phyloP scores from a whole-genome alignment of 2,888 invertebrate species.

The Caenorhabditis panamensis region DNA sequence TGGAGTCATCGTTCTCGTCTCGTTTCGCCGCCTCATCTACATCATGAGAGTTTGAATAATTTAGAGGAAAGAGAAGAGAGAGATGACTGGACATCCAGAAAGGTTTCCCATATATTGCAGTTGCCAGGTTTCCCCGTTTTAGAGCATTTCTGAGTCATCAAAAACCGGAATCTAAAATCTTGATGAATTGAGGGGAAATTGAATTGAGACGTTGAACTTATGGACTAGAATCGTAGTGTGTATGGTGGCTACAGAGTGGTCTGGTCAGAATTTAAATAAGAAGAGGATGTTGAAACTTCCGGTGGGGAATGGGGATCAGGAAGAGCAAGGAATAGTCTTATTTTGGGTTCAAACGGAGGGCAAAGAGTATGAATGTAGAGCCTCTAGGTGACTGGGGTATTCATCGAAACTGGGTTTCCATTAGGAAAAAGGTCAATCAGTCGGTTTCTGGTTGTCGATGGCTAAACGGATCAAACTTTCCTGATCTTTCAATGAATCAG shows the following conservation, averaged over 20 bases:
- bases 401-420: too few relatives aligned
- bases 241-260: slow-evolving; percentile 7
- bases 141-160: neutral
- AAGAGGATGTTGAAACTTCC: too few relatives aligned
- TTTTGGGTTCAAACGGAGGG: too few relatives aligned
- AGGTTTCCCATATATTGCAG: slow-evolving; percentile 9
- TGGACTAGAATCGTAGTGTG: neutral
- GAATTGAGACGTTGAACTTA: neutral
- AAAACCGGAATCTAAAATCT: neutral
- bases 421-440: too few relatives aligned
- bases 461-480: too few relatives aligned
- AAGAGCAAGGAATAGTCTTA: too few relatives aligned
- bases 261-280: too few relatives aligned
- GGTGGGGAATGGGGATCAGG: too few relatives aligned
- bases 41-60: slow-evolving; percentile 55
- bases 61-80: slow-evolving; percentile 16
- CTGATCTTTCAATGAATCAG: too few relatives aligned
- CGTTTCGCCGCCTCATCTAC: slow-evolving; percentile 11
- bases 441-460: too few relatives aligned
- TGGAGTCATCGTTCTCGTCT: slow-evolving; percentile 3
- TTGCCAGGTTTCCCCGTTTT: slow-evolving; percentile 4
- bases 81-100: slow-evolving; percentile 29
- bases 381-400: too few relatives aligned
- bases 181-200: neutral
- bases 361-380: too few relatives aligned